A percentile compares a stretch with the other conserved stretches of the same genome.
phyloP scores from a whole-genome alignment of 2,888 invertebrate genomes.

The Tenthredo distinguenda region DNA sequence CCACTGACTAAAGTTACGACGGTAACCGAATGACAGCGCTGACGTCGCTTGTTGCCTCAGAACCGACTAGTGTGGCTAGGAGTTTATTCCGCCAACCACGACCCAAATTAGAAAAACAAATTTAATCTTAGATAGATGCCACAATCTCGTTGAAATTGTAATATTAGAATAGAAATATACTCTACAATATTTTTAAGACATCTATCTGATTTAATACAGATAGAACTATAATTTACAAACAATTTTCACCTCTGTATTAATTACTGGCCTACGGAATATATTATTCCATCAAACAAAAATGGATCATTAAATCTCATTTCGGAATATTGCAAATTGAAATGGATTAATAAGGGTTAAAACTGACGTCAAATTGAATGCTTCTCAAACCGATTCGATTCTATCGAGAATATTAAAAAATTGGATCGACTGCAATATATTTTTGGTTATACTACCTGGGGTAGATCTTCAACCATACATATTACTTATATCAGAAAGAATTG shows the following conservation, averaged over 20 bases:
- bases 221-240: neutral
- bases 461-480: neutral
- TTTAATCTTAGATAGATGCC: neutral
- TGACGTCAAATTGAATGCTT: neutral
- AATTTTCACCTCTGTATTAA: neutral
- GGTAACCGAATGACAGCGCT: slow-evolving; percentile 49
- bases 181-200: neutral
- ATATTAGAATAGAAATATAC: neutral
- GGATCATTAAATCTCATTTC: neutral
- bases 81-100: neutral
- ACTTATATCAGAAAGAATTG: neutral
- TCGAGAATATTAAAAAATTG: neutral
- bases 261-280: neutral
- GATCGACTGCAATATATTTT: neutral
- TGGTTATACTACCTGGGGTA: neutral
- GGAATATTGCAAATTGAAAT: neutral
- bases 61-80: slow-evolving; percentile 28
- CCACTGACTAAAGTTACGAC: slow-evolving; percentile 41
- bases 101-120: neutral
- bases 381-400: neutral
- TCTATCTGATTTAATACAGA: neutral
- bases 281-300: neutral
- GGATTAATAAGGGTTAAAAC: neutral
- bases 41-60: slow-evolving; percentile 28
- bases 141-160: neutral